Percentiles rank a stretch among this genome's conserved stretches.
Evolutionary conservation across 1,140 invertebrate species (phyloP).

Genomic region (Drosophila rhopaloa): DNA sequence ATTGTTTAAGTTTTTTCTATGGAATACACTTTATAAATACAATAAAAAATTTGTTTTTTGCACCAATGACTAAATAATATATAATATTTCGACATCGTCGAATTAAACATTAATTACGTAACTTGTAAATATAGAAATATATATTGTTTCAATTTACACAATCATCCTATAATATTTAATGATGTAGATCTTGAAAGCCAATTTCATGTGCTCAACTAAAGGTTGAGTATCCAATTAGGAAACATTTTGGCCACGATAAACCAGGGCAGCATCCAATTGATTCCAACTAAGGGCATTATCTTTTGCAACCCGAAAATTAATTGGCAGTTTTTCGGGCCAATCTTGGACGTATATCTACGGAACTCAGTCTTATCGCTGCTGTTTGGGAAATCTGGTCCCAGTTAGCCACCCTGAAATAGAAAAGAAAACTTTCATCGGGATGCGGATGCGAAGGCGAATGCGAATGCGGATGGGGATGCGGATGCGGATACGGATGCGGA

Average conservation of each 20-base stretch:
- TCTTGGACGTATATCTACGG: not conserved
- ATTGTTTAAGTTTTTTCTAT: too few relatives aligned
- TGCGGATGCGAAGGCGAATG: too few relatives aligned
- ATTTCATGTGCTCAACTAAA: not conserved
- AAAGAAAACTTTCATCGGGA: not conserved
- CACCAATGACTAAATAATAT: too few relatives aligned
- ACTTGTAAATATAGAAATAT: too few relatives aligned
- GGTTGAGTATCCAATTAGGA: not conserved
- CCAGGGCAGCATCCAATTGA: not conserved
- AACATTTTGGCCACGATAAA: too few relatives aligned
- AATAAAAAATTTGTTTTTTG: too few relatives aligned
- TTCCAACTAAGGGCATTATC: not conserved
- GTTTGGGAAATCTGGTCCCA: conserved; percentile 4
- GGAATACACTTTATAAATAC: too few relatives aligned
- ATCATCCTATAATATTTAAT: not conserved
- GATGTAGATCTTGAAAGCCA: not conserved
- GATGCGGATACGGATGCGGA: not conserved
- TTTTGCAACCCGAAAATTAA: conserved; percentile 5
- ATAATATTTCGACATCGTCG: too few relatives aligned
- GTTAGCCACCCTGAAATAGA: not conserved
- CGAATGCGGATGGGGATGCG: not conserved
- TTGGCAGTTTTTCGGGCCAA: conserved; percentile 6
- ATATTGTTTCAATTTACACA: too few relatives aligned
- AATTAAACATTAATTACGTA: too few relatives aligned
- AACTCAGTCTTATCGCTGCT: not conserved